Percentiles rank a stretch among this genome's conserved stretches.
Evolutionary conservation across 1,140 invertebrate genomes (phyloP).

Genomic region (Drosophila teissieri): DNA sequence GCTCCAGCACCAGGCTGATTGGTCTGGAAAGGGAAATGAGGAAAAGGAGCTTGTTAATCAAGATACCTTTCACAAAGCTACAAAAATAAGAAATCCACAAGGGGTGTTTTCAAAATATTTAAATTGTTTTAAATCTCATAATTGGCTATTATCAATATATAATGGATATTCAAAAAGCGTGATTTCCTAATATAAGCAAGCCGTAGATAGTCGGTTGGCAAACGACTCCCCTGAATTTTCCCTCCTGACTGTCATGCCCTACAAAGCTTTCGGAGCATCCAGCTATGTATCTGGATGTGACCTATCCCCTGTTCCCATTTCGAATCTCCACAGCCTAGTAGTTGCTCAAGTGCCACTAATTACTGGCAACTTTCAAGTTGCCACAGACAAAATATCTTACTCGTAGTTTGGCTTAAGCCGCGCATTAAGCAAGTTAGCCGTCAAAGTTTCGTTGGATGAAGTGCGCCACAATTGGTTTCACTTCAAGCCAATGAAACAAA

Average conservation of each 20-base stretch:
- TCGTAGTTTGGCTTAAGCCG: constrained; percentile 34
- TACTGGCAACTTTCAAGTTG: constrained; percentile 59
- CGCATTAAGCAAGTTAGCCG: constrained; percentile 24
- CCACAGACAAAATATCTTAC: constrained; percentile 58
- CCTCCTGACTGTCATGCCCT: constrained; percentile 41
- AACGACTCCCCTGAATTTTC: no score
- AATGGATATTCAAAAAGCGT: no score
- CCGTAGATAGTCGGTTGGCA: no score
- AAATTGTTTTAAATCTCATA: no score
- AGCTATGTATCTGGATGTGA: constrained; percentile 20
- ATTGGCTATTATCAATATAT: no score
- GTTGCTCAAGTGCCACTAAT: constrained; percentile 72
- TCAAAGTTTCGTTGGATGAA: constrained; percentile 11
- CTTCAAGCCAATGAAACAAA: constrained; percentile 1
- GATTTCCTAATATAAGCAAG: no score
- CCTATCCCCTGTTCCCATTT: constrained; percentile 2
- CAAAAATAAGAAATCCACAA: no score
- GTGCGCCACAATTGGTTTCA: neutral
- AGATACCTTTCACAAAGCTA: no score
- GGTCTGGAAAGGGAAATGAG: constrained; percentile 55
- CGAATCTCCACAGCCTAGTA: constrained; percentile 32
- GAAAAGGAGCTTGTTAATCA: neutral
- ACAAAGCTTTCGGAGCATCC: constrained; percentile 49
- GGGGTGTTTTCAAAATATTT: no score
- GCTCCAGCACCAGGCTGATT: constrained; percentile 88